Evolutionary conservation across 2,888 invertebrate species (phyloP).

Genomic region (Diaphora mendica): DNA sequence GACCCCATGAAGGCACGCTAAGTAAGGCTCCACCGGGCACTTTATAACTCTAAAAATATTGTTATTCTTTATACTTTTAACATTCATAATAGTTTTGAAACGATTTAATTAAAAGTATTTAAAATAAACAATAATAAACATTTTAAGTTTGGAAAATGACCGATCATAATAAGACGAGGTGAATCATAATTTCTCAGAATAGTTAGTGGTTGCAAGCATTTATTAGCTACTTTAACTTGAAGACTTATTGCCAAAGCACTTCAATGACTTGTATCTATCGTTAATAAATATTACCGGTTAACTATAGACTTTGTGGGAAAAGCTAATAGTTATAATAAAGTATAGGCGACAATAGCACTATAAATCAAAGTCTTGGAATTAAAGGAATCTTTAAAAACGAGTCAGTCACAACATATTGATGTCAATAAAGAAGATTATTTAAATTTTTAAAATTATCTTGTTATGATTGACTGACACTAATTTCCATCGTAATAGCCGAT

Average conservation of each 20-base stretch:
- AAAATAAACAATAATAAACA: too few species aligned
- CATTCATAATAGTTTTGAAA: too few species aligned
- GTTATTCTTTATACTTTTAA: too few species aligned
- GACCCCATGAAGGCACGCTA: too few species aligned
- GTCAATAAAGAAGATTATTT: not conserved
- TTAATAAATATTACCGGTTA: not conserved
- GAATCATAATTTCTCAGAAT: too few species aligned
- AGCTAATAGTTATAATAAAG: too few species aligned
- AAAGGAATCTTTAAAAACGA: not conserved
- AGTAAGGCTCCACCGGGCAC: too few species aligned
- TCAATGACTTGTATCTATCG: not conserved
- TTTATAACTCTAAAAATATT: too few species aligned
- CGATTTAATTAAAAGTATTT: too few species aligned
- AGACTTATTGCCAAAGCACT: not conserved
- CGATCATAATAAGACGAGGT: too few species aligned
- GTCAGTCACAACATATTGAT: not conserved
- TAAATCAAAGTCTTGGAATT: not conserved
- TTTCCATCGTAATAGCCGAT: not conserved
- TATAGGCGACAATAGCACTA: not conserved
- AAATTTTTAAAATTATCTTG: not conserved
- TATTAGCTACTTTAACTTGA: not conserved
- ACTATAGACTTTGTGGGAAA: too few species aligned
- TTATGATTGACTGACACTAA: not conserved
- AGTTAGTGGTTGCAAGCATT: not conserved
- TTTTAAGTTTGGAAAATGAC: too few species aligned